Evolutionary conservation across 2,797 vertebrate genomes (phyloP), one percentile per base, ranked within the genome.

Genomic region (Melopsittacus undulatus): DNA sequence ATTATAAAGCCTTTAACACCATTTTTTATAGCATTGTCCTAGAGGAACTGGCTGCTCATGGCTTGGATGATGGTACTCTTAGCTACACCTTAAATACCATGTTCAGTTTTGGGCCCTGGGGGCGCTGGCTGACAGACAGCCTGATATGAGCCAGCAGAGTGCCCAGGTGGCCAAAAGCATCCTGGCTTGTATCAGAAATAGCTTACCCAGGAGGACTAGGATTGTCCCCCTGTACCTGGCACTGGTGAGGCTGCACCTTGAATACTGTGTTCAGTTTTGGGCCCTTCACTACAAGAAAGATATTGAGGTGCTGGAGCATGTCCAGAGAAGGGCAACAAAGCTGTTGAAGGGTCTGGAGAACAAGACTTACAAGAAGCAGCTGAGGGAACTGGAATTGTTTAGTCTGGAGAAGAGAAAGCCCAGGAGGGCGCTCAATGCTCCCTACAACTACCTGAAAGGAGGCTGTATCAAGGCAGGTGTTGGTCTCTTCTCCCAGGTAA

Each of bases 221-320:
- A 38, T 40, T 2, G 4, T 29, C 1, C 11, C 9, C 10, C n/a
- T 52, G 12, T n/a, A 52, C 46, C 51, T 1, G 2, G 9, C 23
- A 40, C 12, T 64, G 42, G 19, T 64, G 19, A 38, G 22, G 56
- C 56, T 23, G 7, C n/a, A 57, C n/a, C 56, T 57, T 34, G 15
- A 34, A 34, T 34, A 57, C 22, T 34, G n/a, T 34, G 22, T 5
- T 57, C n/a, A 14, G 22, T 57, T 57, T 57, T 57, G 56, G n/a
- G 14, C 56, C 22, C 22, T 56, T 34, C 56, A 34, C n/a, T 34
- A 57, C 56, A 57, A 34, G n/a, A 57, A 23, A 23, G n/a, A 57
- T 15, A 57, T 24, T 57, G 56, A 57, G 23, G 14, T 14, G 22
- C n/a, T 57, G 56, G n/a, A 34, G 15, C 10, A 8, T 34, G 56